A percentile compares a stretch with the other conserved stretches of the same genome.
These are phyloP conservation scores for Plecturocebus donacophilus DNA, from an alignment of 2,113 vertebrate species.

Conservation along the genomic window DNA sequence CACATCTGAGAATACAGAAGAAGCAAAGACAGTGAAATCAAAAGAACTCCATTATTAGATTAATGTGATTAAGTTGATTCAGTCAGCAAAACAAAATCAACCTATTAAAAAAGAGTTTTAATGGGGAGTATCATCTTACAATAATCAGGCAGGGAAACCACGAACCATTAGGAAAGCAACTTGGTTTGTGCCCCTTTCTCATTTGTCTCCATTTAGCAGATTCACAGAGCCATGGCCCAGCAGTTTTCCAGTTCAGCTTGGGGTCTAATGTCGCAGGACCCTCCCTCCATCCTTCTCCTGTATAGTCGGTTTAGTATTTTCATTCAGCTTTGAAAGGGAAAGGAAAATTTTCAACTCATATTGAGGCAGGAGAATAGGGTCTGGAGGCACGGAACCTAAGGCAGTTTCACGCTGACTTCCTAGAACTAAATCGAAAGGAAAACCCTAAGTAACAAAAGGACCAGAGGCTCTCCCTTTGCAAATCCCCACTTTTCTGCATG, in stretches of 20 bases:
- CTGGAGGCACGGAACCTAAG: too few species aligned
- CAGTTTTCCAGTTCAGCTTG: not conserved
- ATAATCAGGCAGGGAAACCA: not conserved
- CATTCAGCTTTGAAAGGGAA: not conserved
- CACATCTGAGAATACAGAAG: constrained; percentile 22
- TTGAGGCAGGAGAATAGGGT: too few species aligned
- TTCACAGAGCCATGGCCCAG: not conserved
- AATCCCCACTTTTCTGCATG: too few species aligned
- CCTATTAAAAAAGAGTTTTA: constrained; percentile 39
- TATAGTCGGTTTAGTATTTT: not conserved
- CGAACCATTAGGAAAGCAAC: not conserved
- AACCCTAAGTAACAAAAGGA: too few species aligned
- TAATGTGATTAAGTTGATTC: constrained; percentile 45
- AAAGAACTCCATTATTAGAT: constrained; percentile 47
- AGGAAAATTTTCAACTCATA: not conserved
- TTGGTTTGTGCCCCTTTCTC: not conserved
- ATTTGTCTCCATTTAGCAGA: constrained; percentile 25
- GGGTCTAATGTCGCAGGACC: not conserved
- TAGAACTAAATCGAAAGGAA: too few species aligned
- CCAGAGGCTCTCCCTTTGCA: too few species aligned
- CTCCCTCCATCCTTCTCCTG: not conserved
- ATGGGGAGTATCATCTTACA: constrained; percentile 36
- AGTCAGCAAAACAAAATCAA: constrained; percentile 48
- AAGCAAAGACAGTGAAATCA: not conserved
- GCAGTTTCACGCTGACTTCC: too few species aligned